Base-by-base conservation (phyloP, 2,113 vertebrate genomes). In the Elephantulus edwardii region DNA sequence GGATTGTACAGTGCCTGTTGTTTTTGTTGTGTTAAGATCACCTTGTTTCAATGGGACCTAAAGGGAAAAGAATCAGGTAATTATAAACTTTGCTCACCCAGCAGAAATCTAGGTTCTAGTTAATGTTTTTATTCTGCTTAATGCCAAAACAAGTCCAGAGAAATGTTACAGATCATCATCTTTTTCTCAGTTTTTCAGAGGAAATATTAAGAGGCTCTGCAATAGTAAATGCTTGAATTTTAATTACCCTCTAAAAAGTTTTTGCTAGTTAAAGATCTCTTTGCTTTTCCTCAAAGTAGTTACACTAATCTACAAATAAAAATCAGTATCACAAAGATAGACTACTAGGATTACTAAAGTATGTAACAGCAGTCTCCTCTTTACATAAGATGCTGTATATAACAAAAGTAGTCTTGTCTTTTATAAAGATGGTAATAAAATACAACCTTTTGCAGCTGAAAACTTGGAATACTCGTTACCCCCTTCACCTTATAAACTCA, bases 191-290 rank as follows among this genome's bases (percentile, higher is more conserved):
- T 88, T 90, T 82, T 88, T 12, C 71, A 80, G 40, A 79, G 22
- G 68, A 88, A 90, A 58, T 68, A 77, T 17, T 62, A 64, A 74
- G 16, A 89, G n/a, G 20, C 9, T 91, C 30, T 22, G 56, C 14
- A 16, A 48, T 33, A 76, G 60, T 94, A 83, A 93, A 66, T 52
- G 62, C 40, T 60, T 84, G n/a, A 68, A 83, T 92, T 83, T 81
- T 52, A 83, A 26, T 24, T 56, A 86, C 38, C 50, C 35, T 83
- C 42, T 16, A 70, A 30, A 50, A 26, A 82, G 44, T 28, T 50
- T 71, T 11, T 58, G 20, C 13, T 82, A 38, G 56, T 79, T 72
- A 83, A 88, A 78, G 84, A 46, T 7, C 28, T 93, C 54, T 80
- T 91, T 85, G 17, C 24, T 87, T 12, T 84, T 88, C 86, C n/a